Evolutionary conservation across 2,113 vertebrate species (phyloP).

Genomic region (Ictalurus punctatus): DNA sequence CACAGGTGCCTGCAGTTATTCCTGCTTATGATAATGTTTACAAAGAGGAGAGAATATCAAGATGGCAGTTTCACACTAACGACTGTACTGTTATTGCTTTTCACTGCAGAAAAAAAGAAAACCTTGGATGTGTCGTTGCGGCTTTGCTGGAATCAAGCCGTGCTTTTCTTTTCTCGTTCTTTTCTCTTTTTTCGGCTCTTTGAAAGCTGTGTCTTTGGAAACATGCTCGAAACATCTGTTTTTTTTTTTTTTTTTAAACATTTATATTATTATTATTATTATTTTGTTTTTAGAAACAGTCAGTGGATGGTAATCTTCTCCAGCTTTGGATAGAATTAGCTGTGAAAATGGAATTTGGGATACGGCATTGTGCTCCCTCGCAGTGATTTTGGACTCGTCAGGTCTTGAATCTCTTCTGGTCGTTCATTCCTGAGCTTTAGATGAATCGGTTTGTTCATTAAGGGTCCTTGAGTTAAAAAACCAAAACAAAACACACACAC

Average conservation of each 20-base stretch:
- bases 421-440: background rate
- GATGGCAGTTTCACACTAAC: slow-evolving; percentile 31
- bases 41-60: slow-evolving; percentile 24
- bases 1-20: slow-evolving; percentile 5
- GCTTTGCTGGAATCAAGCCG: background rate
- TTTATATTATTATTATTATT: no score
- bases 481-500: background rate
- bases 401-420: background rate
- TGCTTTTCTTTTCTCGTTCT: background rate
- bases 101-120: background rate
- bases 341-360: background rate
- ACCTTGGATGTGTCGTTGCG: background rate
- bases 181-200: background rate
- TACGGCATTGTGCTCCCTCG: background rate
- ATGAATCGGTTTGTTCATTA: background rate
- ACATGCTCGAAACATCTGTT: slow-evolving; percentile 14
- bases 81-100: slow-evolving; percentile 18
- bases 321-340: background rate
- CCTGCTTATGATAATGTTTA: slow-evolving; percentile 33
- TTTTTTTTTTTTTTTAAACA: no score
- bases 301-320: background rate
- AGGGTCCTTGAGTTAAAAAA: background rate
- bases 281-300: background rate
- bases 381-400: background rate
- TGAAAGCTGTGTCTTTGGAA: background rate